Base-by-base conservation (phyloP, 2,113 vertebrate species). In the Oncorhynchus gorbuscha region DNA sequence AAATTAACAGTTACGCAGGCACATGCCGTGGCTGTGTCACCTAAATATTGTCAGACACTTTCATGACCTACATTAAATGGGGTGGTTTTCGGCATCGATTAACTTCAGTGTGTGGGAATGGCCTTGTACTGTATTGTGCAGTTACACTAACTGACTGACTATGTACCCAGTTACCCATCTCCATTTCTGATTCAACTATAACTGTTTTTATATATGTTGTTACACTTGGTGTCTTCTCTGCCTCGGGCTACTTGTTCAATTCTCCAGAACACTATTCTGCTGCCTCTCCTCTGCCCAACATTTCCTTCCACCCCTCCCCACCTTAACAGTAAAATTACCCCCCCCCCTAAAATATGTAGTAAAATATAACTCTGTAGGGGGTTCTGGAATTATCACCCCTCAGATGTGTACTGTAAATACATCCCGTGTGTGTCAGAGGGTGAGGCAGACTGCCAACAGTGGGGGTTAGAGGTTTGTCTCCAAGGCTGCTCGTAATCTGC, bases 401-500 rank as follows among this genome's bases (percentile, higher is more conserved):
- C 39, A 45, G 9, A 45, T 75, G n/a, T 75, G 24, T 32, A 55
- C 30, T 45, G 39, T 45, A 45, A 8, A 45, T 45, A 45, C 59
- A 24, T 28, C 18, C 13, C 28, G 39, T 14, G n/a, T 65, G 20
- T 74, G 73, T 45, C 39, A 0, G 39, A 45, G 39, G 12, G 39
- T 9, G 9, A 45, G 73, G 35, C 11, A 30, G 30, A 24, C 51
- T 76, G 39, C 8, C 39, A 73, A 13, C 71, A 45, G 39, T 3
- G 32, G 49, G 48, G 32, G 32, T 79, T 67, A 84, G 76, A 79
- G 67, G 68, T 82, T 86, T 3, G 1, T 58, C 5, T 76, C 84
- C 55, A 71, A 82, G 86, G 88, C 86, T 76, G 79, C 30, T 86
- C 75, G 51, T 89, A 84, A 91, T 91, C 84, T 87, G 73, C 73